These are phyloP conservation scores for Phragmatobia fuliginosa DNA, from an alignment of 2,888 invertebrate species.

Conservation along the genomic window DNA sequence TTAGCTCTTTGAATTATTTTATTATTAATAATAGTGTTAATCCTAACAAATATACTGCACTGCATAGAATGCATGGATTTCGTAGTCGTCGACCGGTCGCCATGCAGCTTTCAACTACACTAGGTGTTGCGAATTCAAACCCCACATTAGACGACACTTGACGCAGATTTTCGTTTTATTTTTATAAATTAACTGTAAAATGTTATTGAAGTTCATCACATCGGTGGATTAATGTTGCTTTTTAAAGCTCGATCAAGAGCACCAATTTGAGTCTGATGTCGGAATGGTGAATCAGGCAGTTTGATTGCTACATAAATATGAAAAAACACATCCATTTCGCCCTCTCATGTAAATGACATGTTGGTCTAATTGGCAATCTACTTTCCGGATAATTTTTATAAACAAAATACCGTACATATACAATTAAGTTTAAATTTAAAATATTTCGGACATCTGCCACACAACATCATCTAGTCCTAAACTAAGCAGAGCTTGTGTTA, in stretches of 20 bases:
- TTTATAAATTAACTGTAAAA: neutral
- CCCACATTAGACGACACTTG: neutral
- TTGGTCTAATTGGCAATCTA: neutral
- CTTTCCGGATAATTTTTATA: neutral
- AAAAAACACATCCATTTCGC: neutral
- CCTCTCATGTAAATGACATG: neutral
- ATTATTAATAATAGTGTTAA: no score
- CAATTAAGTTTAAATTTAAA: no score
- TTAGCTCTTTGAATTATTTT: no score
- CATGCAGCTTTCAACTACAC: no score
- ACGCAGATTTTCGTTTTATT: no score
- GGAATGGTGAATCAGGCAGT: neutral
- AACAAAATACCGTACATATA: neutral
- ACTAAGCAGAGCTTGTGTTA: no score
- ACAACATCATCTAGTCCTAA: no score
- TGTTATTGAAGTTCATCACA: neutral
- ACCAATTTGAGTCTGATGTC: neutral
- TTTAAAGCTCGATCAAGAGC: neutral
- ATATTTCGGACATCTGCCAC: no score
- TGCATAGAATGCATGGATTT: no score
- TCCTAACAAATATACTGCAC: no score
- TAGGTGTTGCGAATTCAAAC: no score
- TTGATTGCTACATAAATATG: neutral
- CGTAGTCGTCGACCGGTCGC: no score
- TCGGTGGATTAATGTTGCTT: neutral